Evolutionary conservation across 1,140 invertebrate genomes (phyloP).

Genomic region (Trichonephila inaurata): DNA sequence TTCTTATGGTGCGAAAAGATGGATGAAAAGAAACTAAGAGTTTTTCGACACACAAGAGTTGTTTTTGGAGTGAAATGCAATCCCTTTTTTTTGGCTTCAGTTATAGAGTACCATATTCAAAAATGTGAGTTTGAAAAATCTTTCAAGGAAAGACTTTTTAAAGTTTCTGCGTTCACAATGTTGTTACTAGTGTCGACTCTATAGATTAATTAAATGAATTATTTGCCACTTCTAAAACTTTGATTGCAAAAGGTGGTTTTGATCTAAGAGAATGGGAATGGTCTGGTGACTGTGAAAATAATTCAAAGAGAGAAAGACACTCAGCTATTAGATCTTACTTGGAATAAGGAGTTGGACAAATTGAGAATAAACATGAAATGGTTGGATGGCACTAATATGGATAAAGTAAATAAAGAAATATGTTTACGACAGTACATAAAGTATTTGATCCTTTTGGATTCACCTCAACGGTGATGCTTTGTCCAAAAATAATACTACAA

Average conservation of each 20-base stretch:
- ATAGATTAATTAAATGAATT: background rate
- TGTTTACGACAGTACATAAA: background rate
- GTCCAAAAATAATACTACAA: too few relatives aligned
- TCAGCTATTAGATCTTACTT: background rate
- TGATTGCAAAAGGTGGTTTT: background rate
- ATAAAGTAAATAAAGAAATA: background rate
- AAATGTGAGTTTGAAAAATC: background rate
- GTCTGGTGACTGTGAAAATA: background rate
- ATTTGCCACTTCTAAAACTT: background rate
- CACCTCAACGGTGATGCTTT: too few relatives aligned
- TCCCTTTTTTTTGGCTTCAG: background rate
- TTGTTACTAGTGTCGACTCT: background rate
- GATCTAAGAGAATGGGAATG: background rate
- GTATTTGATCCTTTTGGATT: too few relatives aligned
- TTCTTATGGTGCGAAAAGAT: too few relatives aligned
- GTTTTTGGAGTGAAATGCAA: conserved; percentile 16
- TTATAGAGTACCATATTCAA: conserved; percentile 19
- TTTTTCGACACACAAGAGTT: conserved; percentile 29
- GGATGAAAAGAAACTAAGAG: background rate
- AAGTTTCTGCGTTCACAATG: conserved; percentile 14
- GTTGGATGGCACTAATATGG: background rate
- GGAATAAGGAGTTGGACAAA: background rate
- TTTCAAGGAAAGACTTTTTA: background rate
- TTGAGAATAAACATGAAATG: conserved; percentile 19
- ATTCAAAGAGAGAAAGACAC: background rate